phyloP scores from a whole-genome alignment of 1,140 invertebrate species.

The Hylaeus volcanicus region DNA sequence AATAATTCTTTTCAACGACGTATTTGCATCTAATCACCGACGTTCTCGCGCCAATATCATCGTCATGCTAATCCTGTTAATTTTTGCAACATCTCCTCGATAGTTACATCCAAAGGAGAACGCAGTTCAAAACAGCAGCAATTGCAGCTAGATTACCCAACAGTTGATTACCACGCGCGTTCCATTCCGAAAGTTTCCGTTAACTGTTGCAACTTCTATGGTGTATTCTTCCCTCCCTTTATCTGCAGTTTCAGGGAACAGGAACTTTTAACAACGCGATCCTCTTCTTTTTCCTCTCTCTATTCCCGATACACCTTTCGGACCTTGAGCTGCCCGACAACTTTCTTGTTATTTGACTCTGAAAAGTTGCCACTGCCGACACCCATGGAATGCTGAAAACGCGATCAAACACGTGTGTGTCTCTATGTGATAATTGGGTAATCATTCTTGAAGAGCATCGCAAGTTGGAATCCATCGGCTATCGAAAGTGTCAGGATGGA shows the following conservation, averaged over 20 bases:
- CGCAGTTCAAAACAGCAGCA: too few species aligned
- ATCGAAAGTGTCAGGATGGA: too few species aligned
- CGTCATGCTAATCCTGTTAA: too few species aligned
- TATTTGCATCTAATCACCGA: too few species aligned
- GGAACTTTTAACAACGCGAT: background rate
- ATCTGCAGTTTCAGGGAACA: background rate
- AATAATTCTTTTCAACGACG: too few species aligned
- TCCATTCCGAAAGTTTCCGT: background rate
- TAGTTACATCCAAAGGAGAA: background rate
- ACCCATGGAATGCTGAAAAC: slow-evolving; percentile 13
- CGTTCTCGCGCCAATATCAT: too few species aligned
- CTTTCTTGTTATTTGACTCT: slow-evolving; percentile 12
- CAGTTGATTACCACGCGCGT: background rate
- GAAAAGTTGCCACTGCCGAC: background rate
- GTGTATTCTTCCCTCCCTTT: background rate
- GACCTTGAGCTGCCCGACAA: background rate
- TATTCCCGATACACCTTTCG: background rate
- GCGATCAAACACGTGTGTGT: slow-evolving; percentile 1
- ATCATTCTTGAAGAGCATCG: too few species aligned
- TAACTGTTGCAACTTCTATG: background rate
- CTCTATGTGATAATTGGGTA: background rate
- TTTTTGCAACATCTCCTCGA: background rate
- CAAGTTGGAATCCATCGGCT: too few species aligned
- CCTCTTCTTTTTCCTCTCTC: too few species aligned
- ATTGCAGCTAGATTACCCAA: background rate